Conservation (phyloP, 2,888 invertebrate species). For the Pollenia labialis region DNA sequence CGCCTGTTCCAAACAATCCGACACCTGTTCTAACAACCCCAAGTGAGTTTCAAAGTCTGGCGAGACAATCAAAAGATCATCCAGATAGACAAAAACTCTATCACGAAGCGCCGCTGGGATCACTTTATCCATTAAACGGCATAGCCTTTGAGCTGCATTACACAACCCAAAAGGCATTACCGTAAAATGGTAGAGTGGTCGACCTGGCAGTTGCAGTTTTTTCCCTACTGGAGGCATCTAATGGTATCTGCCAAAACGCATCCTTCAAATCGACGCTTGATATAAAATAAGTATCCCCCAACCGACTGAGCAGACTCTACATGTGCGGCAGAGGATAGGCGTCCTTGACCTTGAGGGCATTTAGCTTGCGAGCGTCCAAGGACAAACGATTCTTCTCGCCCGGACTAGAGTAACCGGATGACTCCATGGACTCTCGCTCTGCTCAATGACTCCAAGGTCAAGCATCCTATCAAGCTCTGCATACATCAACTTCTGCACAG, state of each 20-base stretch:
- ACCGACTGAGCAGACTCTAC: slow-evolving; percentile 34
- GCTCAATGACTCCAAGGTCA: slow-evolving; percentile 41
- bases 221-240: no score
- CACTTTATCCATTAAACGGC: neutral
- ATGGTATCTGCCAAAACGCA: no score
- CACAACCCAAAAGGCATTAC: neutral
- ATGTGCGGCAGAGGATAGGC: slow-evolving; percentile 47
- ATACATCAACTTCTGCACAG: no score
- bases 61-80: no score
- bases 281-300: slow-evolving; percentile 42
- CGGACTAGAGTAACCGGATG: slow-evolving; percentile 49
- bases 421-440: slow-evolving; percentile 30
- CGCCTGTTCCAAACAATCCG: no score
- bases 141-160: neutral
- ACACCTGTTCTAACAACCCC: no score
- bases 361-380: slow-evolving; percentile 49
- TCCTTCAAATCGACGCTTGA: no score
- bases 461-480: slow-evolving; percentile 48
- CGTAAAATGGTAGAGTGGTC: neutral
- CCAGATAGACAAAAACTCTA: neutral
- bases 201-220: no score
- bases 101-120: neutral
- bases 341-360: slow-evolving; percentile 46
- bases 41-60: no score
- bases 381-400: slow-evolving; percentile 52